Evolutionary conservation across 2,888 invertebrate genomes (phyloP).

Genomic region (Folsomia manolachei): DNA sequence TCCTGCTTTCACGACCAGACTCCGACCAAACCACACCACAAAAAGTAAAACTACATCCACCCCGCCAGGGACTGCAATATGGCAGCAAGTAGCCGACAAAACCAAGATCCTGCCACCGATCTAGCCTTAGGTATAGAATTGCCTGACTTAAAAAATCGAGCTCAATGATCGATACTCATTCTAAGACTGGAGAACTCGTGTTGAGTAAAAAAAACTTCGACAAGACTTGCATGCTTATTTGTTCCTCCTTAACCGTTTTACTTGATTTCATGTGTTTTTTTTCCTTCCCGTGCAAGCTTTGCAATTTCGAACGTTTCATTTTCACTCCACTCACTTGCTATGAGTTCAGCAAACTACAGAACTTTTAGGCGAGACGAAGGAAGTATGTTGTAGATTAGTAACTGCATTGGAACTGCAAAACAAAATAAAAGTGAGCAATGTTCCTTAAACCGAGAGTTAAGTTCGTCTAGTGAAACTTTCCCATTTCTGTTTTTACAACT

Average conservation of each 20-base stretch:
- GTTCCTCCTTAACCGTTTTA: neutral
- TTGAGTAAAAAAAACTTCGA: constrained; percentile 6
- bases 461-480: neutral
- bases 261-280: neutral
- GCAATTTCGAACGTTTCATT: too few species aligned
- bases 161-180: constrained; percentile 29
- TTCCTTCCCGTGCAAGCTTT: neutral
- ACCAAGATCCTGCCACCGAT: too few species aligned
- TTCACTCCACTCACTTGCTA: neutral
- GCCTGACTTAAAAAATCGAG: constrained; percentile 27
- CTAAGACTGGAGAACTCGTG: constrained; percentile 1
- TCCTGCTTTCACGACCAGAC: neutral
- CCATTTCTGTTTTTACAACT: neutral
- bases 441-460: neutral
- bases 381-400: neutral
- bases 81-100: too few species aligned
- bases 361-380: too few species aligned
- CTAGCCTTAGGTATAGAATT: too few species aligned
- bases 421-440: neutral
- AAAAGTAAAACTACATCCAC: too few species aligned
- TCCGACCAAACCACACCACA: neutral
- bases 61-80: too few species aligned
- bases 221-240: constrained; percentile 27
- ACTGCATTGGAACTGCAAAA: too few species aligned
- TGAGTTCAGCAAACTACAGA: neutral